Evolutionary conservation across 2,888 invertebrate species (phyloP).

Genomic region (Drosophila siamana): DNA sequence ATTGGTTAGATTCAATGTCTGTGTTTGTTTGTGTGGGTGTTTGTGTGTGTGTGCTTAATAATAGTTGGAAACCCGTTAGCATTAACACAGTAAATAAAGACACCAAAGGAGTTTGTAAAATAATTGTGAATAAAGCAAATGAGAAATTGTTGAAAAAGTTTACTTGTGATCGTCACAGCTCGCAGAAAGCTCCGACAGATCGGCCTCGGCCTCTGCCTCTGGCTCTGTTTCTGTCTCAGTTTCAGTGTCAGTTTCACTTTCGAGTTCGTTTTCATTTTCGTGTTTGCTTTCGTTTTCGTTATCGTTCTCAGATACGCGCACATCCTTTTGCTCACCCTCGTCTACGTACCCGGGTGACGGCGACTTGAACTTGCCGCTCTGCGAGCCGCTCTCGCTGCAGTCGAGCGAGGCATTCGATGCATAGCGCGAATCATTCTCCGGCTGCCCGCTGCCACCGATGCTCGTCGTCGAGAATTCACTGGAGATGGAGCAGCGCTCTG

Average conservation of each 20-base stretch:
- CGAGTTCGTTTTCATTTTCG: slow-evolving; percentile 26
- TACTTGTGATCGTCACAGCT: slow-evolving; percentile 76
- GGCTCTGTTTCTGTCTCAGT: slow-evolving; percentile 16
- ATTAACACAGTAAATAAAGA: slow-evolving; percentile 5
- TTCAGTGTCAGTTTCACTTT: slow-evolving; percentile 25
- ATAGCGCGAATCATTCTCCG: slow-evolving; percentile 63
- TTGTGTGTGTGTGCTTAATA: slow-evolving; percentile 16
- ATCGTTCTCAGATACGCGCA: slow-evolving; percentile 25
- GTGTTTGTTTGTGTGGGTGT: not conserved
- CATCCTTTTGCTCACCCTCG: slow-evolving; percentile 27
- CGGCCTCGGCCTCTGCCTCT: slow-evolving; percentile 23
- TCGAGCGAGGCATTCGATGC: slow-evolving; percentile 79
- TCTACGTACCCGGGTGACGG: slow-evolving; percentile 84
- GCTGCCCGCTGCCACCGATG: slow-evolving; percentile 48
- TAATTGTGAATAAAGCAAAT: slow-evolving; percentile 22
- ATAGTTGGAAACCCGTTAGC: slow-evolving; percentile 6
- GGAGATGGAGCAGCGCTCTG: slow-evolving; percentile 76
- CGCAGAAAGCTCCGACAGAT: slow-evolving; percentile 49
- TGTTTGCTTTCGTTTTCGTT: slow-evolving; percentile 27
- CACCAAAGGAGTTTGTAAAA: slow-evolving; percentile 28
- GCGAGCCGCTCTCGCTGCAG: slow-evolving; percentile 74
- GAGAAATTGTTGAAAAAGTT: slow-evolving; percentile 51
- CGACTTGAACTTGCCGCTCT: slow-evolving; percentile 83
- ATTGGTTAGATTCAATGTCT: not conserved
- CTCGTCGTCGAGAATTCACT: slow-evolving; percentile 80